These are phyloP conservation scores for Catharus fuscescens DNA, from an alignment of 2,113 vertebrate genomes.

Conservation along the genomic window DNA sequence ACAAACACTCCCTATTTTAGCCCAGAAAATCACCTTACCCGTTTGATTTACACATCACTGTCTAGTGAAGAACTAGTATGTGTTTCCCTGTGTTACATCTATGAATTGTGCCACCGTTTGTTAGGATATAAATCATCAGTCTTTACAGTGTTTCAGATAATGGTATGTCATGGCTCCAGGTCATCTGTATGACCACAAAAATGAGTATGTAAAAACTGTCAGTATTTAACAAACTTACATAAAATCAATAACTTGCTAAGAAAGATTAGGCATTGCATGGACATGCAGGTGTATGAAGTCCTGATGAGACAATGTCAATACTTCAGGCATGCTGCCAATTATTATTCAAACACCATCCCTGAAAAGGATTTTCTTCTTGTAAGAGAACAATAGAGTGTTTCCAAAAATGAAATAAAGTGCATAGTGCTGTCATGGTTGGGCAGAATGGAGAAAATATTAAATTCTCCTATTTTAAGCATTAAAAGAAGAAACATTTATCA, in stretches of 20 bases:
- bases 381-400: neutral
- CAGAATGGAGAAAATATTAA: neutral
- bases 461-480: neutral
- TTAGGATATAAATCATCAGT: neutral
- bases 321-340: neutral
- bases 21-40: neutral
- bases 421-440: neutral
- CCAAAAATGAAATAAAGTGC: neutral
- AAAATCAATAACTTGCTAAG: constrained; percentile 9
- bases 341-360: neutral
- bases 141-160: neutral
- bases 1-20: neutral
- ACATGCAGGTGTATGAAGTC: neutral
- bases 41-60: neutral
- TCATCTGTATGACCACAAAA: neutral
- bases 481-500: neutral
- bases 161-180: neutral
- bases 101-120: neutral
- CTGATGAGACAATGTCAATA: neutral
- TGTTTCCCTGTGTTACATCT: neutral
- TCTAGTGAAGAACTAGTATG: neutral
- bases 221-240: neutral
- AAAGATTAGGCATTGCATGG: neutral
- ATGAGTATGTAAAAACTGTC: neutral
- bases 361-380: constrained; percentile 7